Evolutionary conservation across 1,140 invertebrate genomes (phyloP).

Genomic region (Campoletis sonorensis): DNA sequence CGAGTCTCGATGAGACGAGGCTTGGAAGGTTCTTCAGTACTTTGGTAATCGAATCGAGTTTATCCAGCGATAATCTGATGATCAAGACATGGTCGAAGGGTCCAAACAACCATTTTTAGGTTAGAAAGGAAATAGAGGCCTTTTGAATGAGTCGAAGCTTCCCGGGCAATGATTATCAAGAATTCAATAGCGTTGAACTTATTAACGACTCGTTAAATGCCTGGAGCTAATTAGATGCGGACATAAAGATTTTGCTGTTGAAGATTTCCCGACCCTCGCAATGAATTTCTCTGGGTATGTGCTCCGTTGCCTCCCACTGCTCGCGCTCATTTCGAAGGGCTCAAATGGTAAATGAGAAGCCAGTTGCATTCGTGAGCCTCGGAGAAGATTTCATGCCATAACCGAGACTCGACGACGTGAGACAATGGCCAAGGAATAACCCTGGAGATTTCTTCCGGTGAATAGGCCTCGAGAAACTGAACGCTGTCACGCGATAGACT

Average conservation of each 20-base stretch:
- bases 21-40: no score
- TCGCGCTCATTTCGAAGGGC: constrained; percentile 38
- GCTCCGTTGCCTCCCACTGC: not conserved
- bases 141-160: not conserved
- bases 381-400: constrained; percentile 55
- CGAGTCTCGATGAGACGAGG: no score
- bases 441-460: constrained; percentile 65
- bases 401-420: constrained; percentile 60
- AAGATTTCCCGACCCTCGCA: constrained; percentile 51
- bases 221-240: constrained; percentile 66
- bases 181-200: constrained; percentile 69
- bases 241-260: constrained; percentile 58
- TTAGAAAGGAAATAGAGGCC: not conserved
- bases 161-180: constrained; percentile 60
- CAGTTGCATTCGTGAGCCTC: constrained; percentile 31
- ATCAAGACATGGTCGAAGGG: not conserved
- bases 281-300: constrained; percentile 52
- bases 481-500: constrained; percentile 73
- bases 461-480: constrained; percentile 75
- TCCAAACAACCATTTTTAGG: not conserved
- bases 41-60: no score
- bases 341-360: constrained; percentile 34
- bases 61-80: no score
- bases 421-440: constrained; percentile 74
- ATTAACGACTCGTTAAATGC: constrained; percentile 68